Conservation (phyloP, 2,113 vertebrate genomes). For the Canis aureus region DNA sequence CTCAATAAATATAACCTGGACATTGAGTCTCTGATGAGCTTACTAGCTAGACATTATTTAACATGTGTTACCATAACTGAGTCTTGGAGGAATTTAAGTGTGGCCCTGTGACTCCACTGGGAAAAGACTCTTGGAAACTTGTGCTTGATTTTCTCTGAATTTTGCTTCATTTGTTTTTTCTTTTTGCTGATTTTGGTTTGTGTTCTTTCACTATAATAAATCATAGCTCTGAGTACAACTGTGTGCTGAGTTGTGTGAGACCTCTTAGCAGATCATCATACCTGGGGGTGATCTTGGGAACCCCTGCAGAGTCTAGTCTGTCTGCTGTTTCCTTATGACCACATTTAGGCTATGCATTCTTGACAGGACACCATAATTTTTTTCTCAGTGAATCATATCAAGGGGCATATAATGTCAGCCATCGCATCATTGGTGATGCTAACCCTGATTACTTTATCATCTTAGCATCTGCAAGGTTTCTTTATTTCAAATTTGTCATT, state of each 20-base stretch:
- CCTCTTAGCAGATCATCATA: not conserved
- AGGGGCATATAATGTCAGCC: not conserved
- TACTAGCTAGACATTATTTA: not conserved
- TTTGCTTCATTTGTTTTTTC: not conserved
- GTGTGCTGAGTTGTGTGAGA: not conserved
- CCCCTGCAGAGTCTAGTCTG: no score
- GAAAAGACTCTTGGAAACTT: not conserved
- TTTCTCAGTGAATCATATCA: not conserved
- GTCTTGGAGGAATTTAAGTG: not conserved
- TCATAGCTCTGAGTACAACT: not conserved
- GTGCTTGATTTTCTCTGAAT: not conserved
- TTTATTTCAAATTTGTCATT: not conserved
- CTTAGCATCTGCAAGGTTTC: not conserved
- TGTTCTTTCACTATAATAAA: not conserved
- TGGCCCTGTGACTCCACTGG: not conserved
- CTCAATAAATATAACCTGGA: not conserved
- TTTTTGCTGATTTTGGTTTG: not conserved
- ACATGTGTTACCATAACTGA: not conserved
- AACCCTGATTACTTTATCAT: not conserved
- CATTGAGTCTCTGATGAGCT: not conserved
- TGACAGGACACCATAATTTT: not conserved
- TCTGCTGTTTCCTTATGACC: not conserved
- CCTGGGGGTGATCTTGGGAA: not conserved
- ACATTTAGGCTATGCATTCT: not conserved
- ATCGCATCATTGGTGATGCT: not conserved